Base-by-base conservation (phyloP, 2,888 invertebrate genomes). In the Patella ulyssiponensis region DNA sequence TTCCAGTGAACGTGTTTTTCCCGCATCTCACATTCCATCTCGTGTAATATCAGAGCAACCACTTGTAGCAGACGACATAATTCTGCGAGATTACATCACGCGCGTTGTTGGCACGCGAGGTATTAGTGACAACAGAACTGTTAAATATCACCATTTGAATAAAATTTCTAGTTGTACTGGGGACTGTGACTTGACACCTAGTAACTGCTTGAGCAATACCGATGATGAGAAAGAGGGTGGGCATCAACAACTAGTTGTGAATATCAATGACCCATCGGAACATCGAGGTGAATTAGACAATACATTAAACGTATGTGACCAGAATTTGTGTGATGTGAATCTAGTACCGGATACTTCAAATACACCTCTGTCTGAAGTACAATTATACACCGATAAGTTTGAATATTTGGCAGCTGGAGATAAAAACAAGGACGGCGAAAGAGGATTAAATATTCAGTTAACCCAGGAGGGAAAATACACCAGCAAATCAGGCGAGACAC, bases 41-140 rank as follows among this genome's bases (percentile, higher is more conserved):
- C 64, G 64, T 23, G 64, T 64, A 23, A 64, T 14, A 23, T 23
- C 64, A 64, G 20, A 64, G 64, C 20, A 64, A 64, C 64, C 64
- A 64, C 64, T 64, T 64, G 64, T 64, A 64, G 64, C 64, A 64
- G 64, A 64, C 64, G 64, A 64, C 64, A 64, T 23, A 23, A 20
- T 64, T 23, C 64, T 23, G 23, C 20, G 20, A 23, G 23, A 58
- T 58, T 17, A 58, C 58, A 58, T 11, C 64, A 64, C 64, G 23
- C 23, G 64, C 14, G 64, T 64, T 64, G 23, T 20, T 64, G 64
- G 64, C 23, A 64, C 64, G 64, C 64, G 64, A 23, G 64, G 64
- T 23, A 64, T 64, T 64, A 64, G 23, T 23, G 64, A 64, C 64
- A 64, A 64, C 64, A 64, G 23, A 64, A 64, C 20, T 64, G 23